phyloP scores from a whole-genome alignment of 2,113 vertebrate genomes.

The Menidia beryllina region DNA sequence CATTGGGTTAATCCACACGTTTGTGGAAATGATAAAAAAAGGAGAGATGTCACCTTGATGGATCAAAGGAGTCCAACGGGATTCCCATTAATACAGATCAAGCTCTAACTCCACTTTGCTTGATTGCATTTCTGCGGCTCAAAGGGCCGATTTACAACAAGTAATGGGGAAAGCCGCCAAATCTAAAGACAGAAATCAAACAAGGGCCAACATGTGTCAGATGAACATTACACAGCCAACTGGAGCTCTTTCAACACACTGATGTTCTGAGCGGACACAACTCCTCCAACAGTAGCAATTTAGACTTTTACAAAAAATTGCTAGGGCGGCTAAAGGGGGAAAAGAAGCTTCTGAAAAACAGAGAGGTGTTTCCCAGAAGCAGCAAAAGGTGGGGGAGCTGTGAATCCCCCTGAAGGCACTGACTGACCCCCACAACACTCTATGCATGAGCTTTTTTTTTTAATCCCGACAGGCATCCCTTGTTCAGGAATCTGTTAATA shows the following conservation, averaged over 20 bases:
- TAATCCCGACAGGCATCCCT: conserved; percentile 50
- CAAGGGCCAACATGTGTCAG: conserved; percentile 6
- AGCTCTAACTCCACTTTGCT: conserved; percentile 19
- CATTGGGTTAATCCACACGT: conserved; percentile 29
- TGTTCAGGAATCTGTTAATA: conserved; percentile 73
- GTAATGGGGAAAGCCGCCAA: not conserved
- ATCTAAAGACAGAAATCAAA: too few species aligned
- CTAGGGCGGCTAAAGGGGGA: conserved; percentile 46
- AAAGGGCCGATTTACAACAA: not conserved
- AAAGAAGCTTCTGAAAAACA: conserved; percentile 55
- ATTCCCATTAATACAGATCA: conserved; percentile 34
- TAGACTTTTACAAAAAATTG: conserved; percentile 19
- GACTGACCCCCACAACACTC: conserved; percentile 37
- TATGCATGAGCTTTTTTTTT: conserved; percentile 8
- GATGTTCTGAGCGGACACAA: conserved; percentile 5
- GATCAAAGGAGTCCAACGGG: conserved; percentile 14
- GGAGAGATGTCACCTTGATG: conserved; percentile 35
- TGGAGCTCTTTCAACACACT: too few species aligned
- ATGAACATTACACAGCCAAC: too few species aligned
- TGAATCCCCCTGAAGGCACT: conserved; percentile 47
- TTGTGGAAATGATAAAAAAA: not conserved
- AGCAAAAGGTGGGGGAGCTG: conserved; percentile 35
- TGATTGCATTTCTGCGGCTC: conserved; percentile 26
- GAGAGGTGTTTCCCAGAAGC: conserved; percentile 61
- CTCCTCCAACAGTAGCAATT: conserved; percentile 6